Percentiles rank a stretch among this genome's conserved stretches.
phyloP scores from a whole-genome alignment of 2,888 invertebrate genomes.

The Hyalella azteca region DNA sequence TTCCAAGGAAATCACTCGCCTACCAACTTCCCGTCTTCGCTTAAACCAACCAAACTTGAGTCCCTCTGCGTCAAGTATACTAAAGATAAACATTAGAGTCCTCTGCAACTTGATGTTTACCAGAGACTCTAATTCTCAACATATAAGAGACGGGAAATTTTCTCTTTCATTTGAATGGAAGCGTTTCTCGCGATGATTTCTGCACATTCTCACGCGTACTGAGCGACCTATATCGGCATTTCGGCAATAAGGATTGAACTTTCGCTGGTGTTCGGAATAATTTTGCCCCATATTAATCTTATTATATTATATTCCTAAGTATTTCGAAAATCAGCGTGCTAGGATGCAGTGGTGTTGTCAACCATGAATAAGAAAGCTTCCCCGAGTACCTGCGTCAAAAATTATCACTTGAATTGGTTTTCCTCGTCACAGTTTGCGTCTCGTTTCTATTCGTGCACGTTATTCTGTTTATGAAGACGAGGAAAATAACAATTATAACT shows the following conservation, averaged over 20 bases:
- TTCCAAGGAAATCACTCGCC: conserved; percentile 20
- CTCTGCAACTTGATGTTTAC: conserved; percentile 25
- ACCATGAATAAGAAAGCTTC: too few species aligned
- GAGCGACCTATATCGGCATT: background rate
- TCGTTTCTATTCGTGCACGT: too few species aligned
- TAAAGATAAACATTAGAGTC: conserved; percentile 30
- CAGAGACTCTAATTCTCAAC: conserved; percentile 31
- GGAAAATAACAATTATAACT: too few species aligned
- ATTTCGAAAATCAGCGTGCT: too few species aligned
- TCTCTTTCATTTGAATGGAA: background rate
- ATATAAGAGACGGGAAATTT: conserved; percentile 15
- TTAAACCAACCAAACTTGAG: conserved; percentile 36
- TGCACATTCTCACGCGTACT: background rate
- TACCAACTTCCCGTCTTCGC: conserved; percentile 23
- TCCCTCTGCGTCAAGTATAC: conserved; percentile 13
- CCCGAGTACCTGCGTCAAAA: too few species aligned
- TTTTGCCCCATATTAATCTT: too few species aligned
- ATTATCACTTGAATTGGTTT: too few species aligned
- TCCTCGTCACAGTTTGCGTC: too few species aligned
- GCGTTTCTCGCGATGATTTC: background rate
- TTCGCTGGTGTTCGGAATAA: too few species aligned
- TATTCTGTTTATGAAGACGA: too few species aligned
- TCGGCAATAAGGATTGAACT: background rate
- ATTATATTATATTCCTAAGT: too few species aligned
- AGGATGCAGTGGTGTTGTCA: too few species aligned